Percentiles rank a stretch among this genome's conserved stretches.
Evolutionary conservation across 2,888 invertebrate genomes (phyloP).

Genomic region (Nomada fucata): DNA sequence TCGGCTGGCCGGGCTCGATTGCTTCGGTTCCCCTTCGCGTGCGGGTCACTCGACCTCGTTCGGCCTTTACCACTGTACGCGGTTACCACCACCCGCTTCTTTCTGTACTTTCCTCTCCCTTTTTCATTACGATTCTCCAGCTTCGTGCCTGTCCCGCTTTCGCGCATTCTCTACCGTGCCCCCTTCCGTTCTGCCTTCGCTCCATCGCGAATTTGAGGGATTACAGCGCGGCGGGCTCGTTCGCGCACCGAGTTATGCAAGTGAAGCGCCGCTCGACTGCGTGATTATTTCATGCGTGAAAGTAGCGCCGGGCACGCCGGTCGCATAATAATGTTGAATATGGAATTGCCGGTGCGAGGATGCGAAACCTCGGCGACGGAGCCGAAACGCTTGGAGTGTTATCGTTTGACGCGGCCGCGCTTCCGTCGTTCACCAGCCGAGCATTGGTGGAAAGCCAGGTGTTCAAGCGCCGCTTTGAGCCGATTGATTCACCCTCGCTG

Average conservation of each 20-base stretch:
- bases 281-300: constrained; percentile 69
- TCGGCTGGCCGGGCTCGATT: constrained; percentile 55
- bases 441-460: background rate
- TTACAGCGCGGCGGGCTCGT: constrained; percentile 34
- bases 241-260: constrained; percentile 57
- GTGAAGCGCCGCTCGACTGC: constrained; percentile 52
- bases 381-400: background rate
- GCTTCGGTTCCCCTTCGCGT: constrained; percentile 48
- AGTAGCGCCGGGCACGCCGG: constrained; percentile 59
- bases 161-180: background rate
- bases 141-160: background rate
- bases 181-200: background rate
- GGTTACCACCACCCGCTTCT: background rate
- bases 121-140: background rate
- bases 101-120: constrained; percentile 1
- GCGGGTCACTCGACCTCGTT: constrained; percentile 60
- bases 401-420: constrained; percentile 5
- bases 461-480: background rate
- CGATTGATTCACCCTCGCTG: background rate
- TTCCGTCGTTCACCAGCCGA: background rate
- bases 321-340: constrained; percentile 63
- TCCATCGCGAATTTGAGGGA: constrained; percentile 50
- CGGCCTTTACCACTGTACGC: background rate
- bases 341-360: constrained; percentile 47
- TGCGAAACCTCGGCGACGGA: constrained; percentile 20